phyloP scores from a whole-genome alignment of 2,797 vertebrate species.

The Eutrigla gurnardus region DNA sequence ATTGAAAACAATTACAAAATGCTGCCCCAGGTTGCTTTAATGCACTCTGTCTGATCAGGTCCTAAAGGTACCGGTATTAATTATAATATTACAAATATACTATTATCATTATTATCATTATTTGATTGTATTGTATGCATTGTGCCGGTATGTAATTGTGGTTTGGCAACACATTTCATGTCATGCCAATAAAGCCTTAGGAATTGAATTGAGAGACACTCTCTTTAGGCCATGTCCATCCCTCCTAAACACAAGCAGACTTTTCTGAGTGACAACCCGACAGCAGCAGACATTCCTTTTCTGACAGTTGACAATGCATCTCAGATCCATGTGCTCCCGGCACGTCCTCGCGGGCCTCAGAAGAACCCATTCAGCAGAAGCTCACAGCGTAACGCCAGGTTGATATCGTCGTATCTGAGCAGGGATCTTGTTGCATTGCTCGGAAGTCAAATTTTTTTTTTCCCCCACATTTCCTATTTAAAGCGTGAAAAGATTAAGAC shows the following conservation, averaged over 20 bases:
- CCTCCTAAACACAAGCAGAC: not conserved
- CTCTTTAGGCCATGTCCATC: slow-evolving; percentile 14
- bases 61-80: no score
- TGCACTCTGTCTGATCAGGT: no score
- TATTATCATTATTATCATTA: no score
- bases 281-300: slow-evolving; percentile 41
- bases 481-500: slow-evolving; percentile 35
- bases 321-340: slow-evolving; percentile 10
- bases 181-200: no score
- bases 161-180: no score
- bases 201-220: not conserved
- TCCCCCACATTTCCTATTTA: slow-evolving; percentile 27
- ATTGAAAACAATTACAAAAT: no score
- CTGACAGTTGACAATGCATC: slow-evolving; percentile 42
- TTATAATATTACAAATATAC: no score
- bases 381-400: slow-evolving; percentile 16
- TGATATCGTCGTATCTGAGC: slow-evolving; percentile 9
- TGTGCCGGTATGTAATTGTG: no score
- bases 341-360: not conserved
- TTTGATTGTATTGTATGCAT: no score
- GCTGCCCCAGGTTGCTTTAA: no score
- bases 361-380: slow-evolving; percentile 30
- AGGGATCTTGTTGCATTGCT: slow-evolving; percentile 12
- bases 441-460: slow-evolving; percentile 22
- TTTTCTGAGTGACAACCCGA: slow-evolving; percentile 44